Conservation (phyloP, 2,113 vertebrate species). For the Eurystomus gularis region DNA sequence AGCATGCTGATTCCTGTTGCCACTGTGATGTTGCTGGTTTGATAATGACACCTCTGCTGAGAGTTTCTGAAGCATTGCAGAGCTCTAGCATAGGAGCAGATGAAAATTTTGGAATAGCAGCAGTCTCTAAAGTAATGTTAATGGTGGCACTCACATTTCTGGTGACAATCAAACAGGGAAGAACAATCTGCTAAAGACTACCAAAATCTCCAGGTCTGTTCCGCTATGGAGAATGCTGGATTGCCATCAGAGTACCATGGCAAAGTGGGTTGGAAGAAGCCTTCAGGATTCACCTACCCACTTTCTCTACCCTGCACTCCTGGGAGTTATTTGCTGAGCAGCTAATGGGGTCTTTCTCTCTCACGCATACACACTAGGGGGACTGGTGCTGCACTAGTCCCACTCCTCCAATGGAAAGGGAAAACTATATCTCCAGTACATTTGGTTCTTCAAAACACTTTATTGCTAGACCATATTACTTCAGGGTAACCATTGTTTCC, state of each 20-base stretch:
- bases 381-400: neutral
- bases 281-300: neutral
- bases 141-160: neutral
- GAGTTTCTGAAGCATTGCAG: neutral
- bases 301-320: neutral
- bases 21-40: neutral
- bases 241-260: neutral
- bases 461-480: neutral
- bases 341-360: neutral
- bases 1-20: neutral
- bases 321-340: neutral
- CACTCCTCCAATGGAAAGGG: neutral
- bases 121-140: neutral
- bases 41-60: neutral
- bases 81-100: neutral
- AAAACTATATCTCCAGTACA: neutral
- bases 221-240: neutral
- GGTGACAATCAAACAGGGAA: neutral
- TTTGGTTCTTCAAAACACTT: neutral
- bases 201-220: neutral
- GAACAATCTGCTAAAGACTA: neutral
- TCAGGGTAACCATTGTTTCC: neutral
- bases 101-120: neutral
- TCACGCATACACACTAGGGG: too few relatives aligned
- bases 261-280: neutral